phyloP scores from a whole-genome alignment of 2,797 vertebrate species.

The Gallinago solitaria region DNA sequence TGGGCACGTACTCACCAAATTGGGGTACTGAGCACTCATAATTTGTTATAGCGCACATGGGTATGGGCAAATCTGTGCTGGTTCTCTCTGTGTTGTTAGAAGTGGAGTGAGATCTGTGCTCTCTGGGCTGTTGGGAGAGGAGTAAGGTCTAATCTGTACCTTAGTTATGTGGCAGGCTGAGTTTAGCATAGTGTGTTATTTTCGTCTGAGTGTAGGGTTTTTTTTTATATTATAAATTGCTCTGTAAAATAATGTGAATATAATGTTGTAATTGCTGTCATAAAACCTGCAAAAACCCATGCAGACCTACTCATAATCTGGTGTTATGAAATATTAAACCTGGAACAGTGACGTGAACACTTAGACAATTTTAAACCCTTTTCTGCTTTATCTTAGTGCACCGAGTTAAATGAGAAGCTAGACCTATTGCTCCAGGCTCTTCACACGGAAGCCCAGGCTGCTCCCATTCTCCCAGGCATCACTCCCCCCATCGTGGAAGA shows the following conservation, averaged over 20 bases:
- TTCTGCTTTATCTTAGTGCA: slow-evolving; percentile 79
- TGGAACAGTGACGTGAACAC: neutral
- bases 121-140: neutral
- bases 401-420: slow-evolving; percentile 93
- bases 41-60: neutral
- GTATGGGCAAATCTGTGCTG: neutral
- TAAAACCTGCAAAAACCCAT: neutral
- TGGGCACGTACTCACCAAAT: neutral
- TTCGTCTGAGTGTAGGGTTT: neutral
- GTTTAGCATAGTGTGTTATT: neutral
- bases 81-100: neutral
- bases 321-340: neutral
- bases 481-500: slow-evolving; percentile 87
- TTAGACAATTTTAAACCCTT: neutral
- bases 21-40: neutral
- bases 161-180: neutral
- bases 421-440: slow-evolving; percentile 92
- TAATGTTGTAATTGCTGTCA: neutral
- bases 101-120: too few relatives aligned
- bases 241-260: neutral
- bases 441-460: slow-evolving; percentile 82
- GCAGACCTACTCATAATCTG: neutral
- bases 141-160: neutral
- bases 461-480: slow-evolving; percentile 72
- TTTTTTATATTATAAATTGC: neutral